Base-by-base conservation (phyloP, 1,140 invertebrate genomes). In the Zaprionus ghesquierei region DNA sequence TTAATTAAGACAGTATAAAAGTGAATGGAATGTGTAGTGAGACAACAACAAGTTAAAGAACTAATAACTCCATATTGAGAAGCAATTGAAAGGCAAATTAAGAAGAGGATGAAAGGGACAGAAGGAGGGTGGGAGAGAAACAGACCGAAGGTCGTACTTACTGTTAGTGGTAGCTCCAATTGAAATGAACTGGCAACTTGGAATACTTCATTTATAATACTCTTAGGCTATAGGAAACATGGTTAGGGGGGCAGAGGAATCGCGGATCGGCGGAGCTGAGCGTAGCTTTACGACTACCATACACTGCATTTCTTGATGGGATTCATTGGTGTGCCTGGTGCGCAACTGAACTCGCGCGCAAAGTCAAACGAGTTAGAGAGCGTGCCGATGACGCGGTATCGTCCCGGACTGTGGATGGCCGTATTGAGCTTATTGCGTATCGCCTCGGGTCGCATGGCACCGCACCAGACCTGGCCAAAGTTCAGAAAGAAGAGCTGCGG, bases 391-490 rank as follows among this genome's bases (percentile, higher is more conserved):
- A 98, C 96, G 15, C 94, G 92, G 79, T 95, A 97, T 71, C 95
- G 95, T 0, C 96, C 94, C 0, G 96, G 95, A 60, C 96, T 95
- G 85, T 98, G 97, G 31, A 96, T 94, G 85, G 97, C 97, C 85
- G 97, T 97, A 90, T 97, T 96, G 5, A 91, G 74, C 53, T 91
- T 91, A 65, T 91, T 91, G 4, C 90, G 69, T 12, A 91, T 78
- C 0, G 90, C 90, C 64, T 91, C 90, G 4, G 90, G 90, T 0
- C 90, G 65, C 90, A 91, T 91, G 2, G 90, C 90, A 2, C 90
- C 90, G 35, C 97, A 98, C 97, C 97, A 98, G 20, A 98, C 92
- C 93, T 97, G 96, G 2, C 96, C 96, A 81, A 97, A 97, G 84
- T 97, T 97, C 0, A 97, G 91, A 80, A 97, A 97, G 92, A 97